Evolutionary conservation across 1,140 invertebrate species (phyloP).

Genomic region (Portunus trituberculatus): DNA sequence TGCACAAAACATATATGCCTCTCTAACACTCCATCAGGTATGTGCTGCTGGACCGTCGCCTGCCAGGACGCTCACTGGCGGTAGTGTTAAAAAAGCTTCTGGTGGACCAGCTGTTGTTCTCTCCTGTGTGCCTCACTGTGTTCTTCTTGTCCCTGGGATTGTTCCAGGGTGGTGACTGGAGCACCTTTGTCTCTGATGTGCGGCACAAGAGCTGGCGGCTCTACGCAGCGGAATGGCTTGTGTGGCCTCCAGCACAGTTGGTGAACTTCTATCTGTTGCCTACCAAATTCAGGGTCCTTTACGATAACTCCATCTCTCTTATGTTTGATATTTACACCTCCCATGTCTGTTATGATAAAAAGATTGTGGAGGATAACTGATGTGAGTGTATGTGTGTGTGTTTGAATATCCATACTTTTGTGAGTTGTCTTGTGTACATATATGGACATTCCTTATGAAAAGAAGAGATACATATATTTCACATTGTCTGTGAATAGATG

Average conservation of each 20-base stretch:
- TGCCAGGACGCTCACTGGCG: slow-evolving; percentile 86
- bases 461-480: not conserved
- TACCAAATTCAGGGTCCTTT: slow-evolving; percentile 90
- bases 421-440: not conserved
- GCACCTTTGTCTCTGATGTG: slow-evolving; percentile 84
- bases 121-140: slow-evolving; percentile 89
- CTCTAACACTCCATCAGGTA: slow-evolving; percentile 82
- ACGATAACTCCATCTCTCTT: slow-evolving; percentile 94
- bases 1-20: not conserved
- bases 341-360: slow-evolving; percentile 84
- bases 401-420: not conserved
- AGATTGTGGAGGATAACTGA: not conserved
- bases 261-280: slow-evolving; percentile 95
- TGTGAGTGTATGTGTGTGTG: not conserved
- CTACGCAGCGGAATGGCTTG: slow-evolving; percentile 90
- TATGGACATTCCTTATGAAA: not conserved
- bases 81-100: slow-evolving; percentile 92
- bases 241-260: slow-evolving; percentile 90
- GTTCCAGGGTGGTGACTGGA: slow-evolving; percentile 84
- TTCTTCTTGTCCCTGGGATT: slow-evolving; percentile 90
- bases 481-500: not conserved
- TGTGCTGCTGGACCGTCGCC: slow-evolving; percentile 85
- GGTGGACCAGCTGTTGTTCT: slow-evolving; percentile 93
- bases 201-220: slow-evolving; percentile 88
- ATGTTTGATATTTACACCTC: slow-evolving; percentile 96